These are phyloP conservation scores for Thomomys bottae DNA, from an alignment of 2,113 vertebrate genomes.

Conservation along the genomic window DNA sequence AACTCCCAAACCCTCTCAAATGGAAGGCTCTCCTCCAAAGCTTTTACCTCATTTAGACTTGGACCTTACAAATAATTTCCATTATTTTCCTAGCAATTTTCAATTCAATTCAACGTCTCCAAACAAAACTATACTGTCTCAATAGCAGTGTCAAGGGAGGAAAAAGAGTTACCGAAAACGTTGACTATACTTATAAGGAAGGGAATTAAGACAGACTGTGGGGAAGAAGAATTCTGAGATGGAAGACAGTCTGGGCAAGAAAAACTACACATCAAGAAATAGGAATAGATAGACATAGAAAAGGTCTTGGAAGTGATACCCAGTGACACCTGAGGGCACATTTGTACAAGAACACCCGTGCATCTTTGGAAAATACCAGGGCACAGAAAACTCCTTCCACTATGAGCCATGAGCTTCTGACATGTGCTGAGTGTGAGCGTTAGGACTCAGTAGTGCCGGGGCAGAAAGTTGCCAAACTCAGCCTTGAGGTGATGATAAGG, in stretches of 20 bases:
- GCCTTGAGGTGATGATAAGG: neutral
- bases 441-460: neutral
- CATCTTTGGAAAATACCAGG: neutral
- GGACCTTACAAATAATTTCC: conserved; percentile 66
- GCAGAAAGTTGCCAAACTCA: neutral
- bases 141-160: conserved; percentile 43
- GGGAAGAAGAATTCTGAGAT: conserved; percentile 22
- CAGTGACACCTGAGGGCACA: neutral
- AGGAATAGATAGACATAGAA: neutral
- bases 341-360: neutral
- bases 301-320: neutral
- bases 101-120: conserved; percentile 55
- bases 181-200: conserved; percentile 42
- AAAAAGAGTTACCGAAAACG: conserved; percentile 17
- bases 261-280: conserved; percentile 36
- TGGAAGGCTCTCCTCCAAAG: conserved; percentile 51
- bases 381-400: neutral
- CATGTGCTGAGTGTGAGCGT: neutral
- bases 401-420: neutral
- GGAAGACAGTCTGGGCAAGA: conserved; percentile 2
- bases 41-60: conserved; percentile 69
- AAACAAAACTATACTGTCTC: conserved; percentile 53
- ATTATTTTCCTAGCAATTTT: conserved; percentile 67
- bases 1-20: conserved; percentile 49
- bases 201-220: neutral